These are phyloP conservation scores for Falco berigora DNA, from an alignment of 2,797 vertebrate species.

Conservation along the genomic window DNA sequence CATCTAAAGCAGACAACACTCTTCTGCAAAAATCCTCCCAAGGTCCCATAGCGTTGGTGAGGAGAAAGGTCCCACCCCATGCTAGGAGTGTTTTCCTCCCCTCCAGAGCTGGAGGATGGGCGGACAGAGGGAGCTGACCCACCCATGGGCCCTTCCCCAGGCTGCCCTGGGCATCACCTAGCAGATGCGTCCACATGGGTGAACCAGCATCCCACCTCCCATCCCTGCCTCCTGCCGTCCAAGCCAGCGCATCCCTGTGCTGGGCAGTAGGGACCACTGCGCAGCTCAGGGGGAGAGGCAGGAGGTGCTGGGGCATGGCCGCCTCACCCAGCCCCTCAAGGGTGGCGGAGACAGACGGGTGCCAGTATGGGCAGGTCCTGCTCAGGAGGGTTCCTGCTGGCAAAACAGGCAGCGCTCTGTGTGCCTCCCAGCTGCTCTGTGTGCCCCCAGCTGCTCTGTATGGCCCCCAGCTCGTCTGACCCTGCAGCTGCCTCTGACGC, in stretches of 20 bases:
- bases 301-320: not conserved
- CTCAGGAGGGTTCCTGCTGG: not conserved
- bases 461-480: not conserved
- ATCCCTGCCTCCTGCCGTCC: not conserved
- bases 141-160: accelerated
- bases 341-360: not conserved
- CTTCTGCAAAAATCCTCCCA: not conserved
- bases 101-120: not conserved
- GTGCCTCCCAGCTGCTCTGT: too few species aligned
- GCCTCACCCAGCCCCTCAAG: not conserved
- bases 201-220: not conserved
- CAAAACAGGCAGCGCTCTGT: not conserved
- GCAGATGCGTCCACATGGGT: accelerated
- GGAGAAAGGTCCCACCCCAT: not conserved
- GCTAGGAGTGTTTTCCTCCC: not conserved
- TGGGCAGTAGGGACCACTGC: not conserved
- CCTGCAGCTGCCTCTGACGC: not conserved
- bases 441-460: too few species aligned
- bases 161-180: not conserved
- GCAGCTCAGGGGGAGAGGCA: not conserved
- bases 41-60: not conserved
- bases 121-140: not conserved
- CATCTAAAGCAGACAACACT: accelerated
- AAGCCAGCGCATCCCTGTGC: not conserved
- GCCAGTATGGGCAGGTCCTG: accelerated